Evolutionary conservation across 2,888 invertebrate species (phyloP), one percentile per base, ranked within the genome.

Genomic region (Eristalis pertinax): DNA sequence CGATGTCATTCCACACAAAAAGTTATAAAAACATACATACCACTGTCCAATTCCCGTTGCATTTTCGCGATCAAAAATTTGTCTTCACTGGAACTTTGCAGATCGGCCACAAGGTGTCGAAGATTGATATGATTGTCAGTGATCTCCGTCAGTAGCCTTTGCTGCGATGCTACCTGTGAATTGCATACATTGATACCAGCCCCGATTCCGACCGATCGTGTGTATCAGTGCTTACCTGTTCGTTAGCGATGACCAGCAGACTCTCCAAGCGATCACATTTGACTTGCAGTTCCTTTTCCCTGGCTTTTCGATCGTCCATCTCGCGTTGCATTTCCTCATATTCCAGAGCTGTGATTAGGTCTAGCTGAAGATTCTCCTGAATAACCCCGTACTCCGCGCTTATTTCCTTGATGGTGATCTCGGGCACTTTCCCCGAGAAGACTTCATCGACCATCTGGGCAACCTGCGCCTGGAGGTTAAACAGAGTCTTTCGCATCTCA

Each of bases 101-200:
- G 88, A 90, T 93, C 93, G 2, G 93, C 93, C 62, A 93, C 92
- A 43, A 93, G 88, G 88, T 93, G 93, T 2, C 93, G 90, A 65
- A 93, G 65, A 56, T 90, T 91, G 5, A 93, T 92, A 74, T 93
- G 93, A 73, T 92, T 93, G 81, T 93, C 93, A 0, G 93, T 92
- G 35, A 92, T 91, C 69, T 93, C 92, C 38, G 91, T 92, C 15
- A 93, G 89, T 24, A 92, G 81, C 60, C 90, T 91, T 69, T 93
- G 93, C 72, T 93, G 93, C 0, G 92, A 91, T 70, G 90, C 90
- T 5, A 93, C 91, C 90, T 90, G 73, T 58, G n/a, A 50, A 19
- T 19, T n/a, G 19, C 2, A n/a, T 4, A 8, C 19, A 50, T 50
- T 1, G 26, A 60, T 13, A 11, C 13, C 13, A 26, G 4, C 4